Evolutionary conservation across 2,888 invertebrate species (phyloP).

Genomic region (Deladenus siricidicola): DNA sequence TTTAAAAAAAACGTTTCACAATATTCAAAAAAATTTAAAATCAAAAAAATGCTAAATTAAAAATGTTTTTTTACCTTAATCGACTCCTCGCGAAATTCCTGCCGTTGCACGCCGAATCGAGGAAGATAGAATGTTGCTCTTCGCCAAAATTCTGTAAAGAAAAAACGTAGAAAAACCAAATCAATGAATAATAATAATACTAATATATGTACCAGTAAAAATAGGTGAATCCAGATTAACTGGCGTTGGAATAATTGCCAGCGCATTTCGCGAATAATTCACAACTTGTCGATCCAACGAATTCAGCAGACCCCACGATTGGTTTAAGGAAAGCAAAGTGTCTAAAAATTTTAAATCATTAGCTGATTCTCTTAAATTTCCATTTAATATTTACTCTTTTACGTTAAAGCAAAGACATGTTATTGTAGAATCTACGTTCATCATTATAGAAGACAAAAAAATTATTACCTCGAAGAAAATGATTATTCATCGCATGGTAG

Average conservation of each 20-base stretch:
- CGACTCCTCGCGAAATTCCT: not conserved
- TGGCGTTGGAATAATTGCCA: conserved; percentile 80
- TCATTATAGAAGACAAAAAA: conserved; percentile 1
- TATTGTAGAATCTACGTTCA: too few relatives aligned
- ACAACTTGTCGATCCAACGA: conserved; percentile 45
- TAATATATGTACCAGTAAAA: conserved; percentile 54
- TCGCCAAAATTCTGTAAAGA: conserved; percentile 64
- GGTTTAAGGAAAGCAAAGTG: conserved; percentile 35
- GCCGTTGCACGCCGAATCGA: conserved; percentile 33
- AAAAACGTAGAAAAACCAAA: not conserved
- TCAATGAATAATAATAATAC: not conserved
- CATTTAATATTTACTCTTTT: too few relatives aligned
- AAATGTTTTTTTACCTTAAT: conserved; percentile 5
- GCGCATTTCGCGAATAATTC: conserved; percentile 66
- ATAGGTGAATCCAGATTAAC: conserved; percentile 61
- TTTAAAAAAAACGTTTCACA: too few relatives aligned
- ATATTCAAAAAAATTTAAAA: too few relatives aligned
- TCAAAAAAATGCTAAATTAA: too few relatives aligned
- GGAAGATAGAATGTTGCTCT: conserved; percentile 59
- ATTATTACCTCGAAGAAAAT: conserved; percentile 45
- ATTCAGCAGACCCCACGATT: conserved; percentile 42
- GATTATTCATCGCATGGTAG: conserved; percentile 53
- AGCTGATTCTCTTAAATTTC: too few relatives aligned
- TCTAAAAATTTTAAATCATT: conserved; percentile 29
- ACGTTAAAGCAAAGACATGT: not conserved